Evolutionary conservation across 2,797 vertebrate species (phyloP).

Genomic region (Botia kubotai): DNA sequence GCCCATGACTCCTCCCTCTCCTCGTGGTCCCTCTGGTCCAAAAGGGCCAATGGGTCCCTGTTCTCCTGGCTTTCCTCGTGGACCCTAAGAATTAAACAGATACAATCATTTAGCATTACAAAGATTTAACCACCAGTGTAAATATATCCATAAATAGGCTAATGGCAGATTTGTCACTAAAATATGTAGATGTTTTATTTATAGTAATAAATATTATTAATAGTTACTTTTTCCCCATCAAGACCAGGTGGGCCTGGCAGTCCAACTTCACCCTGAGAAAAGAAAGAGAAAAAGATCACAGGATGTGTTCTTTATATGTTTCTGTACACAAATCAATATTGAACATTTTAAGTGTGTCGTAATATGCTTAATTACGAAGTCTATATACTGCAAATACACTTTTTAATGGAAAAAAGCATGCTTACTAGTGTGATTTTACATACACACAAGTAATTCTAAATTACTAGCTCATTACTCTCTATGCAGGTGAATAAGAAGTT

Average conservation of each 20-base stretch:
- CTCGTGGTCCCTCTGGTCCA: constrained; percentile 86
- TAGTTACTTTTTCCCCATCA: constrained; percentile 91
- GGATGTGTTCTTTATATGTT: neutral
- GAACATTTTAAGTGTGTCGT: too few relatives aligned
- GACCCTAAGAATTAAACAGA: constrained; percentile 78
- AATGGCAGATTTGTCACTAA: neutral
- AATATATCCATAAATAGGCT: neutral
- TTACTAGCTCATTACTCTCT: too few relatives aligned
- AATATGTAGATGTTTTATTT: neutral
- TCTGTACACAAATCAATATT: neutral
- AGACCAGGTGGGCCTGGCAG: constrained; percentile 91
- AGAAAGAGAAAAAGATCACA: neutral
- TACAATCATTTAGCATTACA: neutral
- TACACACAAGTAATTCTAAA: too few relatives aligned
- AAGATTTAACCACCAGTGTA: neutral
- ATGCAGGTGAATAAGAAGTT: neutral
- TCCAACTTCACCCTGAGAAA: constrained; percentile 91
- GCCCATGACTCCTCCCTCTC: constrained; percentile 84
- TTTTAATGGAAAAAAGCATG: too few relatives aligned
- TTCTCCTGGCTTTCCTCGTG: constrained; percentile 91
- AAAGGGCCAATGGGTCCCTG: constrained; percentile 81
- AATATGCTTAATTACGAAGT: too few relatives aligned
- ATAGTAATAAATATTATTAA: too few relatives aligned
- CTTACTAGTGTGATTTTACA: too few relatives aligned
- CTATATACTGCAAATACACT: too few relatives aligned